These are phyloP conservation scores for Ditula angustiorana DNA, from an alignment of 2,888 invertebrate species.

Conservation along the genomic window DNA sequence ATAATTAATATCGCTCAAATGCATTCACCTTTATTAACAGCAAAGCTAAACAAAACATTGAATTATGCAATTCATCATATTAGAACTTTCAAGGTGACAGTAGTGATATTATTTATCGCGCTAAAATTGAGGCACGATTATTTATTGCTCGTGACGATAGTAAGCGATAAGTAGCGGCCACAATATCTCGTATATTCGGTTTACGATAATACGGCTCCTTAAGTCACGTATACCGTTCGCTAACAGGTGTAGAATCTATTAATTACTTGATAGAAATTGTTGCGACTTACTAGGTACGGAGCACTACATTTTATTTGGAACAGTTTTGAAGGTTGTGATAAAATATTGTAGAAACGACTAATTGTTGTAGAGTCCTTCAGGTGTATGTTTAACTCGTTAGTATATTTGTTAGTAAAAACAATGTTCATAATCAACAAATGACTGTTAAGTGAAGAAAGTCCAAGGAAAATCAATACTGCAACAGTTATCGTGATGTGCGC, in stretches of 20 bases:
- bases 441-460: conserved; percentile 57
- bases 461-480: conserved; percentile 31
- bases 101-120: conserved; percentile 63
- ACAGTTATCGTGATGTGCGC: conserved; percentile 41
- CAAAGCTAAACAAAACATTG: conserved; percentile 35
- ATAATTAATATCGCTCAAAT: background rate
- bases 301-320: background rate
- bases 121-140: conserved; percentile 60
- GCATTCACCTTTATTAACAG: background rate
- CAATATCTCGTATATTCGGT: conserved; percentile 52
- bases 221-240: conserved; percentile 80
- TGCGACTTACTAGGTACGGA: background rate
- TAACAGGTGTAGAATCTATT: conserved; percentile 57
- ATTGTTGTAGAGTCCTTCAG: background rate
- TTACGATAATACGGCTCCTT: conserved; percentile 69
- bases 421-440: conserved; percentile 53
- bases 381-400: background rate
- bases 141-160: conserved; percentile 66
- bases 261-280: background rate
- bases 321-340: background rate
- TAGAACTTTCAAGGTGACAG: conserved; percentile 70
- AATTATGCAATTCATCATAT: conserved; percentile 49
- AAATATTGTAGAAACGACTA: background rate
- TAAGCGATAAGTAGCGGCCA: conserved; percentile 70
- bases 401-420: conserved; percentile 51